Evolutionary conservation across 2,113 vertebrate species (phyloP), one percentile per base, ranked within the genome.

Genomic region (Thryonomys swinderianus): DNA sequence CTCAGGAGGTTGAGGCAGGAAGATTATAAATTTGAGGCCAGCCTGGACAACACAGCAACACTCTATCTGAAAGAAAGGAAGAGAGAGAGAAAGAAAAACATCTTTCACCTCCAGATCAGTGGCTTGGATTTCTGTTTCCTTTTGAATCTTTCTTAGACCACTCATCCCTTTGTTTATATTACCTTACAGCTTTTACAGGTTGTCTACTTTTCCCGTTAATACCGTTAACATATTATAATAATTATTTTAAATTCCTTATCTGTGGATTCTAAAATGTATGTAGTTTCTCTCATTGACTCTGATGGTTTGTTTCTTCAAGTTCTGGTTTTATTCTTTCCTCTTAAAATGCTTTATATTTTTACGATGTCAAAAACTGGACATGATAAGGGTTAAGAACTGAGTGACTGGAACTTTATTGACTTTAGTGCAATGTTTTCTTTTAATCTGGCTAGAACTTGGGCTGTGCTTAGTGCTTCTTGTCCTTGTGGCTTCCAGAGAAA

Each of bases 61-160:
- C 4, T 74, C 40, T 74, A 71, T 9, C 11, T 27, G 40, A 27
- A 7, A 42, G 25, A 74, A 23, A 42, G 5, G 42, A 18, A 37
- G 40, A 69, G 8, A 21, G 8, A 37, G 8, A 21, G 18, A 37
- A 18, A 66, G 13, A 34, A 14, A 64, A 12, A 11, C 10, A 73
- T 42, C 61, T 37, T 57, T 86, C 57, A 37, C 71, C 55, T 85
- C 16, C 30, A 34, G 64, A 12, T 40, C 55, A 53, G 59, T 20
- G 30, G 40, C 51, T 79, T 51, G 57, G 16, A 55, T 85, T 62
- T 78, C 64, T 73, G 37, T 32, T 71, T 51, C 20, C 16, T 51
- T 76, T 76, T 90, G 57, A 73, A 34, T 64, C 48, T 85, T 93
- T 85, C 57, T 90, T 92, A 59, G 53, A 51, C 6, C 45, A 66